Base-by-base conservation (phyloP, 1,140 invertebrate genomes). In the Hormaphis cornu region DNA sequence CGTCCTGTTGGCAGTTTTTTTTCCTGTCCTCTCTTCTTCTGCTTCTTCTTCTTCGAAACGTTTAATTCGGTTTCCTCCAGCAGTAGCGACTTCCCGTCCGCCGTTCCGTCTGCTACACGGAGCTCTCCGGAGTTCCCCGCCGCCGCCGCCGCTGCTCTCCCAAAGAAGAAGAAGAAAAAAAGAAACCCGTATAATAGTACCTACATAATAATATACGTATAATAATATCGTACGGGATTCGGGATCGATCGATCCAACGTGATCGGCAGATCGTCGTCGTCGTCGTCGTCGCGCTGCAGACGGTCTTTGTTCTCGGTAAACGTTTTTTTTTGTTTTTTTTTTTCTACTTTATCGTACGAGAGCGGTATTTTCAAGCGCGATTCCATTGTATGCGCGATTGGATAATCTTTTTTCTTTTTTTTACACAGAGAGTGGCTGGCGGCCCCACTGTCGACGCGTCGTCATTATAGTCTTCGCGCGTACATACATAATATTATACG, bases 321-420 rank as follows among this genome's bases (percentile, higher is more conserved):
- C 50, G 14, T 66, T 50, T 50, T 16, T 56, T 40, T 42, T 26
- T 61, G 28, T 53, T 53, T 53, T 37, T 52, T 3, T 18, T 69
- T 33, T 28, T 59, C 16, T 48, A 33, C 50, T 66, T 48, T 66
- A 48, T 66, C 50, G 50, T 30, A n/a, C n/a, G n/a, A n/a, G 28
- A 66, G 44, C 28, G 61, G 61, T 66, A 66, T 66, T 50, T 66
- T 50, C 42, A 66, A 50, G 26, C 35, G 61, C 44, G 50, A 46
- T 48, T 66, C 61, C 61, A 66, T 66, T 66, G 61, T 66, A 66
- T 66, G 61, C 61, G 61, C 61, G 50, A 66, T 66, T 48, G 40
- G 42, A 26, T 66, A 50, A 50, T 66, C 28, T 50, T 66, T 63
- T 46, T 42, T 42, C 16, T 52, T 26, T 14, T 37, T 20, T 58